phyloP scores from a whole-genome alignment of 2,113 vertebrate species.

The Rhynchomys soricoides region DNA sequence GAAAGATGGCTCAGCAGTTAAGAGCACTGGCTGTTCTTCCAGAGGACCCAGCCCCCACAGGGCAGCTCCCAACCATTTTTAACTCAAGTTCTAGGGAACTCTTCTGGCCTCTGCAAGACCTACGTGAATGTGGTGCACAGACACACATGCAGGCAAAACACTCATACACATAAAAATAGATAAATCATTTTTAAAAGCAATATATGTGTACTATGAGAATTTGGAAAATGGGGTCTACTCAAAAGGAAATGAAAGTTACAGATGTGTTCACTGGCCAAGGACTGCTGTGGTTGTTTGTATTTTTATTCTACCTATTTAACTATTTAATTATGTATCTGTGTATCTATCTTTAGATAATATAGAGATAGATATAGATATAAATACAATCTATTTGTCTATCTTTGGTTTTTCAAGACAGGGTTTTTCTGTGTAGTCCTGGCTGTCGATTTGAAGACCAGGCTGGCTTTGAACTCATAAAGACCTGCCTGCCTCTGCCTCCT shows the following conservation, averaged over 20 bases:
- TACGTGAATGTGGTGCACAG: background rate
- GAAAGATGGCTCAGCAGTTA: background rate
- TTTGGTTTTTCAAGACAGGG: background rate
- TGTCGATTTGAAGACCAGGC: background rate
- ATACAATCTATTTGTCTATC: background rate
- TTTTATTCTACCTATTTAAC: background rate
- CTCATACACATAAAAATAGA: background rate
- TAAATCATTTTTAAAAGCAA: background rate
- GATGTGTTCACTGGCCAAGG: background rate
- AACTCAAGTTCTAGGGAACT: background rate
- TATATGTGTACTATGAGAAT: background rate
- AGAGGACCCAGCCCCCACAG: background rate
- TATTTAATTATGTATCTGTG: too few relatives aligned
- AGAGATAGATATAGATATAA: too few relatives aligned
- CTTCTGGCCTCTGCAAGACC: background rate
- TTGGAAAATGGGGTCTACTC: background rate
- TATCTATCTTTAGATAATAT: too few relatives aligned
- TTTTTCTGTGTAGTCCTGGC: background rate
- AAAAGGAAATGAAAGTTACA: background rate
- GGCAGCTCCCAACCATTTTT: background rate
- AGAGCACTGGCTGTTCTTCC: background rate
- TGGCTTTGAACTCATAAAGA: background rate
- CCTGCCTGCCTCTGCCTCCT: background rate
- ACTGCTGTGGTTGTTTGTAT: background rate
- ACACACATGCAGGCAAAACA: background rate